These are phyloP conservation scores for Penaeus vannamei DNA, from an alignment of 1,140 invertebrate genomes.

Conservation along the genomic window DNA sequence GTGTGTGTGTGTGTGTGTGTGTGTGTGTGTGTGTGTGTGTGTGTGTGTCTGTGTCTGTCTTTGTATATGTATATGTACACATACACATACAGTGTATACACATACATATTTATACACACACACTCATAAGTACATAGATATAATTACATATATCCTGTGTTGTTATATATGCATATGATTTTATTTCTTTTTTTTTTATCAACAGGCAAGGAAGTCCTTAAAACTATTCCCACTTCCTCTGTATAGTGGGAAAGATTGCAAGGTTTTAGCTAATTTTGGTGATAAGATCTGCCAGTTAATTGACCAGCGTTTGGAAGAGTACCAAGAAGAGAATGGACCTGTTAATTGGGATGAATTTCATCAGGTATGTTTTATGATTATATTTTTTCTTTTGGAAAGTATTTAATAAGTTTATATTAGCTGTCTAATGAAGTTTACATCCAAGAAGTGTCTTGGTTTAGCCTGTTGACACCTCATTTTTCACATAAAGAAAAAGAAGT, in stretches of 20 bases:
- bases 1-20: too few relatives aligned
- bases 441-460: too few relatives aligned
- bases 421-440: too few relatives aligned
- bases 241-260: conserved; percentile 85
- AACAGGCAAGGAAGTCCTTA: conserved; percentile 82
- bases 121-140: not conserved
- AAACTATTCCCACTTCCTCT: conserved; percentile 86
- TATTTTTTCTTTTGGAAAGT: not conserved
- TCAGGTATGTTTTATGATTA: conserved; percentile 21
- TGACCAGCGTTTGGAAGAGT: conserved; percentile 79
- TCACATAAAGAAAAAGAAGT: too few relatives aligned
- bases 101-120: too few relatives aligned
- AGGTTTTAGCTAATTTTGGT: conserved; percentile 88
- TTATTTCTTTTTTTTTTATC: conserved; percentile 67
- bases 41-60: too few relatives aligned
- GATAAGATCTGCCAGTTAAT: conserved; percentile 83
- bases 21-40: too few relatives aligned
- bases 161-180: conserved; percentile 31
- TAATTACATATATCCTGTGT: not conserved
- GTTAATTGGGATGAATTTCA: conserved; percentile 58
- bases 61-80: too few relatives aligned
- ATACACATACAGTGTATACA: too few relatives aligned
- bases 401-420: too few relatives aligned
- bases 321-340: conserved; percentile 72
- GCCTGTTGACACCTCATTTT: too few relatives aligned